Evolutionary conservation across 1,140 invertebrate species (phyloP).

Genomic region (Drosophila pseudoobscura): DNA sequence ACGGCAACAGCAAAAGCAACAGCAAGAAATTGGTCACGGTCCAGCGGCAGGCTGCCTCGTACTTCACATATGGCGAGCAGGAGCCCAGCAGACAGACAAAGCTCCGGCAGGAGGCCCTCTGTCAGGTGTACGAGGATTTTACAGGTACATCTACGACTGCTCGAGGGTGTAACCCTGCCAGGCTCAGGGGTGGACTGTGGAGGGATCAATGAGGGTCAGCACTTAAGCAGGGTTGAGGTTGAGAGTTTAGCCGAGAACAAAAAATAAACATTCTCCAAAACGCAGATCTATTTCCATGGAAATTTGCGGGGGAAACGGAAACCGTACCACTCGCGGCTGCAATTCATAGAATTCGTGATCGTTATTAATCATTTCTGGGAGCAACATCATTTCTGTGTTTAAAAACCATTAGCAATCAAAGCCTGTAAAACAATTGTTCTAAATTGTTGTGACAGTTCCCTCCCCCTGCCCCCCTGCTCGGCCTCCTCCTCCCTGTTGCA

Average conservation of each 20-base stretch:
- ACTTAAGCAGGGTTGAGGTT: no score
- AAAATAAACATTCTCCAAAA: not conserved
- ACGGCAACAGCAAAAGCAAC: conserved; percentile 13
- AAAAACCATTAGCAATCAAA: no score
- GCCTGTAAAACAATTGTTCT: not conserved
- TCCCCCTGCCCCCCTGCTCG: no score
- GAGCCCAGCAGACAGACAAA: conserved; percentile 54
- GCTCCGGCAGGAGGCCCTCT: conserved; percentile 56
- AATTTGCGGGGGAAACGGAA: no score
- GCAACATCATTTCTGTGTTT: no score
- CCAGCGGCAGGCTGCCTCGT: conserved; percentile 52
- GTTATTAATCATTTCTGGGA: not conserved
- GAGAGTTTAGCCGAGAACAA: not conserved
- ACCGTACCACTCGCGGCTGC: no score
- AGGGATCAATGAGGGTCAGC: not conserved
- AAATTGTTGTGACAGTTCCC: not conserved
- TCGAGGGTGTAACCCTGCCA: conserved; percentile 8
- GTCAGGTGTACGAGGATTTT: conserved; percentile 73
- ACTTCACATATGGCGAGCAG: conserved; percentile 61
- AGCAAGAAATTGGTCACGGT: conserved; percentile 59
- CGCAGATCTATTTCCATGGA: not conserved
- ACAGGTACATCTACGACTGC: conserved; percentile 52
- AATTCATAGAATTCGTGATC: conserved; percentile 8
- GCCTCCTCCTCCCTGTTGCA: not conserved
- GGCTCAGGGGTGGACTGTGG: conserved; percentile 17